Evolutionary conservation across 2,113 vertebrate genomes (phyloP), one percentile per base, ranked within the genome.

Genomic region (Phrynosoma platyrhinos): DNA sequence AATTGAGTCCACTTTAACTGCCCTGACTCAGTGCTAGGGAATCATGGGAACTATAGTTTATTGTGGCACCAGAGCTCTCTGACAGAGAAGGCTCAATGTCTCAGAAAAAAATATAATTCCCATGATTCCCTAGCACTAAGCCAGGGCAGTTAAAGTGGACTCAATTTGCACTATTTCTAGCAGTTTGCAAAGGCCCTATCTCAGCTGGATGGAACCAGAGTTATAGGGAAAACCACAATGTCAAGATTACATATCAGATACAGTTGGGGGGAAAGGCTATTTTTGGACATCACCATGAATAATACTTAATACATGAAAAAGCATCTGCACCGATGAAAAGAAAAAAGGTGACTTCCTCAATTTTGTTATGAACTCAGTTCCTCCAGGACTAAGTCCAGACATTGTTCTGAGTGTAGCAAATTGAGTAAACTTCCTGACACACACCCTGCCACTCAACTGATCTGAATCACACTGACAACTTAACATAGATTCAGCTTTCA

Each of bases 381-480:
- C 16, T 87, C 79, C 69, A 82, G 18, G 55, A 13, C 16, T 40
- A 53, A 64, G 30, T 55, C 14, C 32, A 42, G 52, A 21, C 83
- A 84, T 4, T 58, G 71, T 53, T n/a, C 53, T 25, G 58, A 27
- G n/a, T 66, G 32, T 14, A n/a, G 40, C 9, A 21, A 36, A 21
- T 32, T 80, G 79, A 32, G 47, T 82, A 7, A 79, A n/a, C 13
- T 79, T 53, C 66, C 62, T 53, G 25, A 71, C 85, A 76, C 74
- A 64, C 9, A 4, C 23, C 18, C 32, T 53, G n/a, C n/a, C 42
- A 36, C n/a, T 40, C 71, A 42, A 71, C 66, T 42, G 53, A 58
- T n/a, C 13, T 86, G 76, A 86, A 86, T 79, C 76, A 86, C 47
- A 75, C 52, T 62, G 62, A 78, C 52, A 16, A 78, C 30, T 18